Conservation (phyloP, 2,888 invertebrate species). For the Branchellion lobata region DNA sequence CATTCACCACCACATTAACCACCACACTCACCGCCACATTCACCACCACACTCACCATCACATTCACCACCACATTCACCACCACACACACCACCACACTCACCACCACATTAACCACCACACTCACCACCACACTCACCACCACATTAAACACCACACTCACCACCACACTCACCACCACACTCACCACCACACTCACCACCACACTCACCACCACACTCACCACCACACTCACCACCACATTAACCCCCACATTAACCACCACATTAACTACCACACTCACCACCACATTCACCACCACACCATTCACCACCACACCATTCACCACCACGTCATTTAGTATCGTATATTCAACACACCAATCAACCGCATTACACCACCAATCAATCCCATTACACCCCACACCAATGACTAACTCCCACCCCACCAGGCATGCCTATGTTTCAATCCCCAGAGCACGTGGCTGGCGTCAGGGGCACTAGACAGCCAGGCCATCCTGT, state of each 20-base stretch:
- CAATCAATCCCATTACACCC: conserved; percentile 66
- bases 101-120: not conserved
- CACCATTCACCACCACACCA: not conserved
- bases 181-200: not conserved
- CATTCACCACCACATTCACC: too few relatives aligned
- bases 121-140: not conserved
- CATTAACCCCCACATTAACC: not conserved
- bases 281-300: not conserved
- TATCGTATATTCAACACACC: too few relatives aligned
- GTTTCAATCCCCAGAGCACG: conserved; percentile 71
- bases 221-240: not conserved
- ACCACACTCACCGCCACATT: not conserved
- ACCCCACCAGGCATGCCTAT: conserved; percentile 68
- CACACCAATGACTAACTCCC: conserved; percentile 72
- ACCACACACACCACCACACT: not conserved
- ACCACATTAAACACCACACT: not conserved
- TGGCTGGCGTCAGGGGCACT: conserved; percentile 75
- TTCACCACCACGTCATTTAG: too few relatives aligned
- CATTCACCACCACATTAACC: too few relatives aligned
- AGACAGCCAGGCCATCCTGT: conserved; percentile 75
- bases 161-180: not conserved
- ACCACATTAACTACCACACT: not conserved
- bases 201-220: conserved; percentile 6
- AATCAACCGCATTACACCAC: not conserved
- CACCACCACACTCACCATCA: not conserved